Percentiles rank a stretch among this genome's conserved stretches.
phyloP scores from a whole-genome alignment of 2,113 vertebrate species.

The Plectropomus leopardus region DNA sequence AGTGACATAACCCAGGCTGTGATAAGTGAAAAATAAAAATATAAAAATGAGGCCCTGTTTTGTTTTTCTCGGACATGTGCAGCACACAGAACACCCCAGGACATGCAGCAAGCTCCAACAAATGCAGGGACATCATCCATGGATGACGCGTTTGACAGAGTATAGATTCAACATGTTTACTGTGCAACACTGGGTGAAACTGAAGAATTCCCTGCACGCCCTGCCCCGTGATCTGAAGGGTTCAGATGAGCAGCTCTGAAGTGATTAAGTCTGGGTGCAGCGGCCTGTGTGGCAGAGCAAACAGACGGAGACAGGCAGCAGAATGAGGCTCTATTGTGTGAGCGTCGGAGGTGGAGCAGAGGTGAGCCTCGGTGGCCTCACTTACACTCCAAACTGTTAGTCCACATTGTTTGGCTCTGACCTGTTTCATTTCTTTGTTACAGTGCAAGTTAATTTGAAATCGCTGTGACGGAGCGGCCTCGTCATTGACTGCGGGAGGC shows the following conservation, averaged over 20 bases:
- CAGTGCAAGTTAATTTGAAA: constrained; percentile 22
- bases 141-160: too few species aligned
- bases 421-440: background rate
- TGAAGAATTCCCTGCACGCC: constrained; percentile 4
- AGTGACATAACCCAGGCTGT: too few species aligned
- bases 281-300: constrained; percentile 38
- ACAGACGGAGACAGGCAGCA: constrained; percentile 50
- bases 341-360: constrained; percentile 25
- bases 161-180: constrained; percentile 4
- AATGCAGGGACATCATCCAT: background rate
- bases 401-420: constrained; percentile 14
- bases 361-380: constrained; percentile 17
- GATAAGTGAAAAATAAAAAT: too few species aligned
- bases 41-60: too few species aligned
- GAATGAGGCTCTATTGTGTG: constrained; percentile 40
- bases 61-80: background rate
- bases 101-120: background rate
- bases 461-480: background rate
- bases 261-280: constrained; percentile 50
- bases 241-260: constrained; percentile 48
- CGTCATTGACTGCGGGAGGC: background rate
- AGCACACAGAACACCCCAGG: background rate
- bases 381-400: constrained; percentile 1
- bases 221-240: constrained; percentile 25
- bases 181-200: constrained; percentile 3